Base-by-base conservation (phyloP, 2,797 vertebrate genomes). In the Halcyon smyrnensis region DNA sequence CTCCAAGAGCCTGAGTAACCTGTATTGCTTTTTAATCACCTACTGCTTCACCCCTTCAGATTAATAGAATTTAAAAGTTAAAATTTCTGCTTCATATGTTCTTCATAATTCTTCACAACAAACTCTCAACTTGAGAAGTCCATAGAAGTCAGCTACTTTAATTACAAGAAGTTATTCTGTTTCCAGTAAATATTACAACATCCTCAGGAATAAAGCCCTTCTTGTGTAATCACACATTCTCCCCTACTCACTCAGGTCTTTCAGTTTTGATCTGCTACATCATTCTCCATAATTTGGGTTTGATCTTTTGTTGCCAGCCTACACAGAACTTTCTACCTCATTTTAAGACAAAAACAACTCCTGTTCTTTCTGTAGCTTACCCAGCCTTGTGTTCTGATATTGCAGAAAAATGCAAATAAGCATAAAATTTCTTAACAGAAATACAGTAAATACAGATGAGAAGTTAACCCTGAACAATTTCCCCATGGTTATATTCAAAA, bases 61-160 rank as follows among this genome's bases (percentile, higher is more conserved):
- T 54, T 36, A 71, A 71, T 48, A 39, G 16, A 65, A 50, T 27
- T 32, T 56, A 30, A 23, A 14, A 63, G 9, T 15, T 60, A 11
- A 54, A 82, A 76, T 19, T 70, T 9, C 17, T 48, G 27, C 2
- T 91, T 62, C 21, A 3, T 3, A 7, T 8, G 9, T 34, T 68
- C 70, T 77, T 84, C 41, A 80, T 15, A 24, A 9, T 39, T 70
- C 23, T 10, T 24, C 39, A 43, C 3, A 67, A 48, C 25, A 70
- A 14, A 1, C 2, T 32, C 51, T 69, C 41, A 21, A 41, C 24
- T 1, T 28, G 4, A 51, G 3, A 30, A n/a, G 7, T 13, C n/a
- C 68, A 67, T 20, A 51, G 56, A 0, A 24, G 34, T 32, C 36
- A 86, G 27, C 5, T 14, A 28, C 3, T 1, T n/a, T 30, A 82